These are phyloP conservation scores for Solenopsis fugax DNA, from an alignment of 1,140 invertebrate species.

Conservation along the genomic window DNA sequence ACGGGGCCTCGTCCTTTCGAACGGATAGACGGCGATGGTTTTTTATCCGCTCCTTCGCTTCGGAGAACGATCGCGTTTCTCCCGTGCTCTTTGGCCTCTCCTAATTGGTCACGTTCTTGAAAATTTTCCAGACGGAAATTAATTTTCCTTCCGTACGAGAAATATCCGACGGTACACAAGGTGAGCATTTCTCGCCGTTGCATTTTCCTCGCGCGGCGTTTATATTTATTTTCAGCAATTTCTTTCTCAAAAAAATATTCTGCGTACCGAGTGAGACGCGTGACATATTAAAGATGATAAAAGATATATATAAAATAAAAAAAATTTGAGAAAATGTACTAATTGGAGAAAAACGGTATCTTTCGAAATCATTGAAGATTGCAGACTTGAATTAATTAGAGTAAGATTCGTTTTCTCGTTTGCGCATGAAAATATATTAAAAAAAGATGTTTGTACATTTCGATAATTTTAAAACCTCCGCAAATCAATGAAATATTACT, in stretches of 20 bases:
- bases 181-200: neutral
- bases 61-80: conserved; percentile 29
- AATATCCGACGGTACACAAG: conserved; percentile 15
- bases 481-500: neutral
- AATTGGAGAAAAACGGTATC: neutral
- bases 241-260: neutral
- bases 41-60: conserved; percentile 27
- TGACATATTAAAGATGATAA: neutral
- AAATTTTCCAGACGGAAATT: conserved; percentile 67
- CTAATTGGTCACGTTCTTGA: conserved; percentile 59
- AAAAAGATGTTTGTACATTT: neutral
- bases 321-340: neutral
- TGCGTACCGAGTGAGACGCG: neutral
- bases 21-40: neutral
- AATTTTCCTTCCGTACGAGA: conserved; percentile 35
- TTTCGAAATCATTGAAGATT: neutral
- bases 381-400: neutral
- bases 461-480: neutral
- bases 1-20: conserved; percentile 53
- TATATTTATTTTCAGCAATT: conserved; percentile 12
- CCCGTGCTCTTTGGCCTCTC: neutral
- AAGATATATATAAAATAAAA: too few relatives aligned
- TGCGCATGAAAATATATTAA: neutral
- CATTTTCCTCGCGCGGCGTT: neutral
- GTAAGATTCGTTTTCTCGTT: neutral